A percentile compares a stretch with the other conserved stretches of the same genome.
phyloP scores from a whole-genome alignment of 2,797 vertebrate species.

The Lemur catta region DNA sequence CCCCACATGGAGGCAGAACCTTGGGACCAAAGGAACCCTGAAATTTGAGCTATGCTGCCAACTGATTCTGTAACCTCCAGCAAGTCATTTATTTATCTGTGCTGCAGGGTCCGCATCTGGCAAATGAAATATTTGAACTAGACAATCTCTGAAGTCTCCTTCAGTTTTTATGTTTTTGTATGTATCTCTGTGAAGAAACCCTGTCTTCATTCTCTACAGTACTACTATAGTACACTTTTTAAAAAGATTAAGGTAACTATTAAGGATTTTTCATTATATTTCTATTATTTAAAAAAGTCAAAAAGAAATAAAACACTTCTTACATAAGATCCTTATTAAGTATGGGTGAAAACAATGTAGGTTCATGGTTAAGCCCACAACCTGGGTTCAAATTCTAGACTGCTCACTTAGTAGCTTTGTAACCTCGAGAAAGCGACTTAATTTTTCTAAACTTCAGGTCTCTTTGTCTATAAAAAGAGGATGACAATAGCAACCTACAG shows the following conservation, averaged over 20 bases:
- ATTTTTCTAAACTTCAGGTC: not conserved
- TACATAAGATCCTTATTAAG: not conserved
- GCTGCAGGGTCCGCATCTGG: not conserved
- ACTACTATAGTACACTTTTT: not conserved
- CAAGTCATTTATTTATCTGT: not conserved
- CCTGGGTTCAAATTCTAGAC: not conserved
- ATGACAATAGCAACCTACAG: not conserved
- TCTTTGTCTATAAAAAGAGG: constrained; percentile 22
- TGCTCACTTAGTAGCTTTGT: not conserved
- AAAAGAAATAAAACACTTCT: not conserved
- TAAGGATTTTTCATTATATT: not conserved
- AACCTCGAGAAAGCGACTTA: not conserved
- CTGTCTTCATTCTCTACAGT: not conserved
- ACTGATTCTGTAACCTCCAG: not conserved
- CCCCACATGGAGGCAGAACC: not conserved
- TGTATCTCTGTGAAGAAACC: not conserved
- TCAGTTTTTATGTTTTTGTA: not conserved
- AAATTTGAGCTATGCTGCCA: not conserved
- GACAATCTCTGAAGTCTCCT: not conserved
- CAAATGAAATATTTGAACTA: not conserved
- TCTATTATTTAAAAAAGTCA: not conserved
- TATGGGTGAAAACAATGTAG: not conserved
- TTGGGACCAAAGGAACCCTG: no score
- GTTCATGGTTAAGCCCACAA: not conserved
- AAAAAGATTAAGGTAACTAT: not conserved